Base-by-base conservation (phyloP, 92 coral and sea anemone genomes). In the Paramuricea clavata region DNA sequence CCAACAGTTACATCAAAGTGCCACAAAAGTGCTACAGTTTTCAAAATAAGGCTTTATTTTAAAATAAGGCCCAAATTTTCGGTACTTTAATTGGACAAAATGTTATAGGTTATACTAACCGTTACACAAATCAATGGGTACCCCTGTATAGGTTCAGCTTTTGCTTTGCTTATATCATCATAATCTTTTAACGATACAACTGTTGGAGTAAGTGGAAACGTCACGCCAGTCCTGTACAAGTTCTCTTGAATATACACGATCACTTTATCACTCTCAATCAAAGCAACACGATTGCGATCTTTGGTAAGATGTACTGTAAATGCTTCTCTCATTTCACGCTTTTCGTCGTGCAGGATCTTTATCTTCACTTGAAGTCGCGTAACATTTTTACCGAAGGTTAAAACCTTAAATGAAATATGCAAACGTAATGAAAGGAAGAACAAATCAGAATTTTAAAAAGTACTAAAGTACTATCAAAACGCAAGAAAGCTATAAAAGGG, bases 111-210 rank as follows among this genome's bases (percentile, higher is more conserved):
- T 36, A 16, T 27, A n/a, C 96, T 88, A 89, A 97, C 99, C 95
- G 99, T 97, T 15, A 97, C 98, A 81, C 99, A 97, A 21, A 97
- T 90, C 17, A 95, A 82, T 10, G 99, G 99, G 81, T 97, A 97
- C 21, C 99, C 99, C 59, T 82, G 93, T 2, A 89, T 57, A 27
- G 92, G 90, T 50, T 91, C 95, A 26, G 79, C 56, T 8, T 87
- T 79, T 3, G 93, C 89, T 31, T 89, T 85, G 57, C 86, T 84
- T 85, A 97, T 94, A 82, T 94, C 98, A 76, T 97, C 99, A 78
- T 97, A 97, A 79, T 97, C 94, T 71, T 89, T 91, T 81, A 97
- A 73, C 25, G 99, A 97, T 16, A 94, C 97, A 60, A 97, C 95
- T 15, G 89, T 89, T 17, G 98, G 99, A 64, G 90, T 90, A 19